phyloP scores from a whole-genome alignment of 2,888 invertebrate species.

The Crematogaster levior region DNA sequence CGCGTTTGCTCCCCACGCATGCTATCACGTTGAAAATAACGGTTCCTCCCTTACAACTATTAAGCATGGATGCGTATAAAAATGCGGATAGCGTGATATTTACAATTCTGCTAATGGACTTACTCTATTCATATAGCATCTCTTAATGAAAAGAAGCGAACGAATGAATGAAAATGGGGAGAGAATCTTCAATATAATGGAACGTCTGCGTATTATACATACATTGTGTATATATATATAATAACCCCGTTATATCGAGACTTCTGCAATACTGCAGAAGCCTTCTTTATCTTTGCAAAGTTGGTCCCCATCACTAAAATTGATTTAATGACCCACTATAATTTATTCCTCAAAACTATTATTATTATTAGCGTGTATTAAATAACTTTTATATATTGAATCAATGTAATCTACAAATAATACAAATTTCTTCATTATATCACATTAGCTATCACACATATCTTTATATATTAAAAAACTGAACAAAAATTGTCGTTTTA shows the following conservation, averaged over 20 bases:
- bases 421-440: neutral
- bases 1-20: conserved; percentile 6
- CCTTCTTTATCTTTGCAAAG: neutral
- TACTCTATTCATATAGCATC: neutral
- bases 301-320: neutral
- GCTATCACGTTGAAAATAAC: conserved; percentile 42
- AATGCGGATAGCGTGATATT: conserved; percentile 6
- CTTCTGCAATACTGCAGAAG: conserved; percentile 8
- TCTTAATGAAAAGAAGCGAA: neutral
- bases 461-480: neutral
- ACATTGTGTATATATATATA: neutral
- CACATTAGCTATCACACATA: neutral
- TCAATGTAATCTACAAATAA: neutral
- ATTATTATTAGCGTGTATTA: neutral
- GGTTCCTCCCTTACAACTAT: neutral
- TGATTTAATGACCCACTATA: neutral
- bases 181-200: neutral
- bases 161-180: neutral
- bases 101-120: conserved; percentile 27
- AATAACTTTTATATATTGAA: neutral
- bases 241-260: conserved; percentile 34
- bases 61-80: conserved; percentile 17
- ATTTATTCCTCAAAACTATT: neutral
- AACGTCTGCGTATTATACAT: neutral
- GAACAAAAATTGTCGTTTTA: neutral